These are phyloP conservation scores for Desoria tigrina DNA, from an alignment of 2,888 invertebrate genomes.

Conservation along the genomic window DNA sequence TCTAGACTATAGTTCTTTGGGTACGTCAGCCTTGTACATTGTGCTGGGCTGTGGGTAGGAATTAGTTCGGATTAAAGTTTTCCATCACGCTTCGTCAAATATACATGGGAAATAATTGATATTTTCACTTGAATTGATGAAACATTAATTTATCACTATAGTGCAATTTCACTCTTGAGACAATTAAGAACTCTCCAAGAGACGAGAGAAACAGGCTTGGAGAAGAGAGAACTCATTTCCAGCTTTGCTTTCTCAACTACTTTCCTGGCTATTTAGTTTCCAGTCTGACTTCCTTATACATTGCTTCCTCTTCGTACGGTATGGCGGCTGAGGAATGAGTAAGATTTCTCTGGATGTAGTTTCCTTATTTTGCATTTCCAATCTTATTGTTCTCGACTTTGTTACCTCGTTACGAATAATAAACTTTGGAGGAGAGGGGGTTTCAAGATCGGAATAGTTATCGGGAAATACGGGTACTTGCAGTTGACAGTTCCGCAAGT, in stretches of 20 bases:
- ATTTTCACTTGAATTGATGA: slow-evolving; percentile 51
- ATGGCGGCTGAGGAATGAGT: too few relatives aligned
- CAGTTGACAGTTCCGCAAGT: too few relatives aligned
- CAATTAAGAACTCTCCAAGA: slow-evolving; percentile 29
- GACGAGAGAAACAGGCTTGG: neutral
- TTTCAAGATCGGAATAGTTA: too few relatives aligned
- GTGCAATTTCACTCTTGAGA: slow-evolving; percentile 33
- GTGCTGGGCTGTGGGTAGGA: neutral
- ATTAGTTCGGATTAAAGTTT: slow-evolving; percentile 36
- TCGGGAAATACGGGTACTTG: too few relatives aligned
- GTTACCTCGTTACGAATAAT: too few relatives aligned
- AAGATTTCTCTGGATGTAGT: too few relatives aligned
- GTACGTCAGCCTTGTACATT: neutral
- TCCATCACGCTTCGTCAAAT: slow-evolving; percentile 38
- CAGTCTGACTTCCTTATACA: neutral
- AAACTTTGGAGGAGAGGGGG: too few relatives aligned
- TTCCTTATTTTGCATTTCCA: too few relatives aligned
- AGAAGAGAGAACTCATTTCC: neutral
- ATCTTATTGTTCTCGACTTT: too few relatives aligned
- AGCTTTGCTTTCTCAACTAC: neutral
- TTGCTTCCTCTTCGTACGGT: too few relatives aligned
- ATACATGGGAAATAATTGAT: slow-evolving; percentile 48
- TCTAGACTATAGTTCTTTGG: slow-evolving; percentile 8
- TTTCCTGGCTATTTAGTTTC: neutral
- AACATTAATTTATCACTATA: slow-evolving; percentile 48